Evolutionary conservation across 1,140 invertebrate genomes (phyloP), one percentile per base, ranked within the genome.

Genomic region (Macrobrachium rosenbergii): DNA sequence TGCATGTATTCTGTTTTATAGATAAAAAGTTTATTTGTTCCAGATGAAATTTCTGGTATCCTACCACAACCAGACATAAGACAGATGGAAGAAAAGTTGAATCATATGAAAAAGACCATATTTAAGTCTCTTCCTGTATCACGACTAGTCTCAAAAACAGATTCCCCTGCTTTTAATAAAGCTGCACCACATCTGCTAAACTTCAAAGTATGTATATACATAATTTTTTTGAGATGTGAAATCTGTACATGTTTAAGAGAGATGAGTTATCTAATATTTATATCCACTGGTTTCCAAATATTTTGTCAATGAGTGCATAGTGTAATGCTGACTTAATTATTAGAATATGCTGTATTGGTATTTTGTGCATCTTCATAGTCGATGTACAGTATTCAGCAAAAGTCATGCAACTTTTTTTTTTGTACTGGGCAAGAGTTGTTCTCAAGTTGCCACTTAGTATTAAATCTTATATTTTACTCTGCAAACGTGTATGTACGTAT

Each of bases 11-110:
- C n/a, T 28, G 17, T n/a, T 17, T 5, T 75, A 8, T 43, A 21
- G 12, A 23, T 43, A 52, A 52, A 10, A 52, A n/a, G n/a, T 52
- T 82, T 67, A 67, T 6, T 67, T 17, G 19, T 78, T 75, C 5
- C 85, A 87, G 85, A 87, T 14, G 85, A 87, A 21, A 79, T 87
- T 8, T 81, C 85, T 3, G 78, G 81, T 28, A 87, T 87, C 19
- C 67, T 87, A 19, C 85, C 85, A 62, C 64, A 81, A 63, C 85
- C 85, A 45, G 78, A 87, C 59, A 19, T 87, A 37, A 81, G 73
- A n/a, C 76, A 87, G 11, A 87, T 87, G 85, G 85, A 82, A 23
- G 78, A 87, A 59, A 87, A 81, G n/a, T 69, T 87, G 58, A 87
- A 87, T 52, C 52, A 52, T 5, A 78, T 81, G 45, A 87, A 87